Percentiles rank a stretch among this genome's conserved stretches.
Evolutionary conservation across 35 echinoderm and acorn worm genomes (phyloP).

Genomic region (Chiridota heheva): DNA sequence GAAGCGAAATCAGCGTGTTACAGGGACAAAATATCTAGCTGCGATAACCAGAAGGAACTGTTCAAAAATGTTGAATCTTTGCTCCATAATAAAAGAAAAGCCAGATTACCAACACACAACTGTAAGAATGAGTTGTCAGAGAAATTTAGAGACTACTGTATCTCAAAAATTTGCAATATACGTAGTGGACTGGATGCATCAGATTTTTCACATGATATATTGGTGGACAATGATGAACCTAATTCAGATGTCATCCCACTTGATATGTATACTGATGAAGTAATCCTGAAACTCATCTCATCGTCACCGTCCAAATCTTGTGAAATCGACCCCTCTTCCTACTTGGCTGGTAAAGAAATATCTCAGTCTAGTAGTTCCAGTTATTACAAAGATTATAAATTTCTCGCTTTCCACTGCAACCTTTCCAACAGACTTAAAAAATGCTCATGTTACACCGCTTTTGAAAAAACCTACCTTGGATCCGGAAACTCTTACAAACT

Average conservation of each 20-base stretch:
- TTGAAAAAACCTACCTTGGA: no score
- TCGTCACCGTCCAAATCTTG: slow-evolving; percentile 21
- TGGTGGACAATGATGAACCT: neutral
- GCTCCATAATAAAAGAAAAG: slow-evolving; percentile 16
- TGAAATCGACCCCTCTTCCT: neutral
- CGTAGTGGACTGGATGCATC: slow-evolving; percentile 15
- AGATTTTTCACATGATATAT: neutral
- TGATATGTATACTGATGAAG: neutral
- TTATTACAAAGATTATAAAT: neutral
- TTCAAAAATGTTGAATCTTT: slow-evolving; percentile 22
- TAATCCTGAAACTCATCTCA: slow-evolving; percentile 7
- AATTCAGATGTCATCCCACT: slow-evolving; percentile 3
- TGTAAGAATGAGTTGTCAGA: neutral
- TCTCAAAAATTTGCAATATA: neutral
- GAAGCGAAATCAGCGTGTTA: slow-evolving; percentile 10
- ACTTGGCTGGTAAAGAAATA: neutral
- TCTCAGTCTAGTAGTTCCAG: neutral
- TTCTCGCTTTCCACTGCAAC: no score
- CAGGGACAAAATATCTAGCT: neutral
- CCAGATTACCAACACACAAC: neutral
- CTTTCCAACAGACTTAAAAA: no score
- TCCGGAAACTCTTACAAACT: no score
- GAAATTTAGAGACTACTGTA: neutral
- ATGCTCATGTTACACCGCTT: no score
- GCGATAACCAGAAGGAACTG: slow-evolving; percentile 19